Conservation (phyloP, 2,888 invertebrate genomes). For the Dexiosoma caninum region DNA sequence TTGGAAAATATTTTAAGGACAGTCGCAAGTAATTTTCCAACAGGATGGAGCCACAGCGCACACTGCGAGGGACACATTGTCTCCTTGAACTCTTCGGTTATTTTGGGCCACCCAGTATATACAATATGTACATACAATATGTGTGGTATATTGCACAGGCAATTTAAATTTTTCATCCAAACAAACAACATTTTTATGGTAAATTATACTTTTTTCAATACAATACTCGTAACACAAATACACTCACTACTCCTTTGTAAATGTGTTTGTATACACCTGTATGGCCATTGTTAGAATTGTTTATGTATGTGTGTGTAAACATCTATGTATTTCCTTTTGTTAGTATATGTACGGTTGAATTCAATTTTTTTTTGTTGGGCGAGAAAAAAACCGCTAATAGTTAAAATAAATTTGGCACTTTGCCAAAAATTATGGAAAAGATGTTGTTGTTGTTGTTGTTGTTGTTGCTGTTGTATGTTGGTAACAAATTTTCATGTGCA, state of each 20-base stretch:
- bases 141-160: neutral
- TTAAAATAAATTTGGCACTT: conserved; percentile 57
- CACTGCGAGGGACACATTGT: no score
- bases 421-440: conserved; percentile 51
- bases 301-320: neutral
- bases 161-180: conserved; percentile 17
- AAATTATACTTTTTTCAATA: conserved; percentile 21
- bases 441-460: no score
- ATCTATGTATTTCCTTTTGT: neutral
- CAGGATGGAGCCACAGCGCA: no score
- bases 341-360: neutral
- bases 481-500: conserved; percentile 37
- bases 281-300: conserved; percentile 14
- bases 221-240: neutral
- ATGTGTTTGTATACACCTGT: conserved; percentile 26
- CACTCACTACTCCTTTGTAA: neutral
- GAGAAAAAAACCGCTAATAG: conserved; percentile 53
- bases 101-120: no score
- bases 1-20: no score
- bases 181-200: conserved; percentile 26
- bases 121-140: no score
- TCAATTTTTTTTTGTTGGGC: no score
- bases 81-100: no score
- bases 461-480: conserved; percentile 1
- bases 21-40: no score